These are phyloP conservation scores for Pammene aurita DNA, from an alignment of 2,888 invertebrate genomes.

Conservation along the genomic window DNA sequence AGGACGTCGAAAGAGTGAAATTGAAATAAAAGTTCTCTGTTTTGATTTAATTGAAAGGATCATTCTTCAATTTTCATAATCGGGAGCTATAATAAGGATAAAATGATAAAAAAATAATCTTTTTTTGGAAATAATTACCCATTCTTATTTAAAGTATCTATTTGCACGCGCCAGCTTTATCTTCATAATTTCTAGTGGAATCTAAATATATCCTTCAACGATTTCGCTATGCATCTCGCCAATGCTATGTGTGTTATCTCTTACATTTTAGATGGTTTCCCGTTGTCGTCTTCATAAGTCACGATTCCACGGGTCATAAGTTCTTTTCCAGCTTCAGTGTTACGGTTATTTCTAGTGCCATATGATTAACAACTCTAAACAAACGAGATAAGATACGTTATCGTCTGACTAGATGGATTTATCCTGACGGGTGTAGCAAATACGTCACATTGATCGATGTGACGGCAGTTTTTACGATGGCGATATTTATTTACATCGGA, in stretches of 20 bases:
- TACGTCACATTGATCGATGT: constrained; percentile 12
- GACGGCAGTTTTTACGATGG: constrained; percentile 17
- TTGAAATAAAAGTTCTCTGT: too few relatives aligned
- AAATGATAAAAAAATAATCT: too few relatives aligned
- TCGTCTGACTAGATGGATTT: not conserved
- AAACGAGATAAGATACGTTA: not conserved
- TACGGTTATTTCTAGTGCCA: not conserved
- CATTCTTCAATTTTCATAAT: too few relatives aligned
- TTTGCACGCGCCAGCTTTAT: too few relatives aligned
- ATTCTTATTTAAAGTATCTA: too few relatives aligned
- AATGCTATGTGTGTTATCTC: not conserved
- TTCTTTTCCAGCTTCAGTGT: not conserved
- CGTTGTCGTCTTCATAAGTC: constrained; percentile 1
- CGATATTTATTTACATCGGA: constrained; percentile 14
- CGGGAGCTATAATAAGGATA: too few relatives aligned
- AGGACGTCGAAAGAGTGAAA: too few relatives aligned
- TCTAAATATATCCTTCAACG: too few relatives aligned
- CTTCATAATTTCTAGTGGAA: too few relatives aligned
- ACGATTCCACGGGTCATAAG: constrained; percentile 6
- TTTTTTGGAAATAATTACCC: too few relatives aligned
- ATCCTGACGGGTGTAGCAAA: constrained; percentile 6
- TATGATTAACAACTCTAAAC: not conserved
- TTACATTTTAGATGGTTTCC: not conserved
- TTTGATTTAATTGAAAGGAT: too few relatives aligned
- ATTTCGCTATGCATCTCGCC: too few relatives aligned